These are phyloP conservation scores for Zeugodacus cucurbitae DNA, from an alignment of 1,140 invertebrate genomes.

Conservation along the genomic window DNA sequence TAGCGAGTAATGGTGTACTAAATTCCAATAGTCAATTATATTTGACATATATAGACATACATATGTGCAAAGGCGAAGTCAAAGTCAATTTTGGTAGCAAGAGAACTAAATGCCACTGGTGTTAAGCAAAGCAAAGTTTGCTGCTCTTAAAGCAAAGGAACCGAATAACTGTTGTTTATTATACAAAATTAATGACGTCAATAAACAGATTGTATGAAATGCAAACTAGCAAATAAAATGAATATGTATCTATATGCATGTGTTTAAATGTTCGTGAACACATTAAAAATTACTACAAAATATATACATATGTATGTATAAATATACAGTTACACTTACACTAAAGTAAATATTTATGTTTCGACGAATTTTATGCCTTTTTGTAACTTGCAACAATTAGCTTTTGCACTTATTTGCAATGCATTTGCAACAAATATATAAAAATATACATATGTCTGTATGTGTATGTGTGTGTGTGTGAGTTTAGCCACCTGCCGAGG, in stretches of 20 bases:
- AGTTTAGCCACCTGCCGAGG: slow-evolving; percentile 6
- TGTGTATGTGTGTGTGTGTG: background rate
- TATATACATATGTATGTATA: background rate
- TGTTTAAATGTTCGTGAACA: no score
- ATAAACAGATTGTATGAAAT: background rate
- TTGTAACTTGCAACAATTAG: background rate
- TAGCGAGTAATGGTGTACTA: background rate
- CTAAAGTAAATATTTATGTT: slow-evolving; percentile 15
- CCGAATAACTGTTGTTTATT: background rate
- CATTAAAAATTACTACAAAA: background rate
- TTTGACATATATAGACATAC: background rate
- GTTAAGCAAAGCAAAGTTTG: no score
- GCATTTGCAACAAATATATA: no score
- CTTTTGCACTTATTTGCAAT: background rate
- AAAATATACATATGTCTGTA: background rate
- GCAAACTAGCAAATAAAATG: background rate
- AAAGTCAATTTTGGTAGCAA: background rate
- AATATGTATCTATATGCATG: no score
- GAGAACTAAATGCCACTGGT: no score
- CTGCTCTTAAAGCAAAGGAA: background rate
- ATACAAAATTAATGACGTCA: background rate
- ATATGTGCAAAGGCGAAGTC: background rate
- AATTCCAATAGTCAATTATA: background rate
- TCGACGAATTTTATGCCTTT: background rate
- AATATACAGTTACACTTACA: background rate